Conservation (phyloP, 2,113 vertebrate species). For the Chionomys nivalis region DNA sequence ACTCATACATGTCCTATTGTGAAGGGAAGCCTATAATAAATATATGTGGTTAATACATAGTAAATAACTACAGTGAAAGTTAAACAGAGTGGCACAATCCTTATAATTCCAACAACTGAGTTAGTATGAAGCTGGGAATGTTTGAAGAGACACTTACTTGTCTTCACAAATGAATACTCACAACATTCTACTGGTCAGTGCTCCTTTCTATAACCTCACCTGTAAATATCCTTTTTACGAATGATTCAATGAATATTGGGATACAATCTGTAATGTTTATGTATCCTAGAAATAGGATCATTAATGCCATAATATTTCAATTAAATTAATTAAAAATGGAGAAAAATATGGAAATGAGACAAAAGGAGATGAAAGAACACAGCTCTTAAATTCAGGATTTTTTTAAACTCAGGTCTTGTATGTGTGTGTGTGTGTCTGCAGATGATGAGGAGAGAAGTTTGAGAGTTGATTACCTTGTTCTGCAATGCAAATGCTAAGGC, state of each 20-base stretch:
- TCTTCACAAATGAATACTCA: constrained; percentile 21
- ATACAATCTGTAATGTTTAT: background rate
- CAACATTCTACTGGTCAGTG: background rate
- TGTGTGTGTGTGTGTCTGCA: background rate
- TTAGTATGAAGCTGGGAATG: background rate
- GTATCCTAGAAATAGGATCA: background rate
- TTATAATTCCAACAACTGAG: background rate
- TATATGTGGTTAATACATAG: background rate
- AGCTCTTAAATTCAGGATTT: background rate
- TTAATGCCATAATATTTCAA: background rate
- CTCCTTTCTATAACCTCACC: background rate
- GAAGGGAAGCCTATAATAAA: background rate
- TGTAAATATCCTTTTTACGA: background rate
- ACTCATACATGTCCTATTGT: background rate
- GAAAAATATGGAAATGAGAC: background rate
- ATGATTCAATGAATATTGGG: background rate
- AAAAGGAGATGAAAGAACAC: background rate
- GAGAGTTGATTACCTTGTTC: background rate
- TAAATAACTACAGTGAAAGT: background rate
- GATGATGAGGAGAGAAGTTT: background rate
- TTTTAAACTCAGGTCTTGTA: background rate
- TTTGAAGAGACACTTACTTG: background rate
- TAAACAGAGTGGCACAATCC: background rate
- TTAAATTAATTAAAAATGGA: constrained; percentile 23
- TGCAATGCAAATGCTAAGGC: no score